Conservation (phyloP, 2,888 invertebrate genomes). For the Drosophila setosimentum region DNA sequence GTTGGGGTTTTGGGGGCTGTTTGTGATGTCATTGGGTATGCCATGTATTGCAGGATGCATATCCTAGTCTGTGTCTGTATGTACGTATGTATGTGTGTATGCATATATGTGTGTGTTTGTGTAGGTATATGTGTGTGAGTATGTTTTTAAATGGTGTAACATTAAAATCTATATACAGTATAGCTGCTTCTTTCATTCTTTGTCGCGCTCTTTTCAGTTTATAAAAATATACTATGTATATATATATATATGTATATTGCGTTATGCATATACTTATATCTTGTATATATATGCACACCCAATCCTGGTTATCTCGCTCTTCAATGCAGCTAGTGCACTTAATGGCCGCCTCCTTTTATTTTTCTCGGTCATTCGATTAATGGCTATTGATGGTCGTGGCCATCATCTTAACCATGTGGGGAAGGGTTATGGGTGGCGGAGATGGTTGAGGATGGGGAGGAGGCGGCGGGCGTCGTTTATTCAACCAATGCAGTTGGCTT, state of each 20-base stretch:
- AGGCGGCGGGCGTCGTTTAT: slow-evolving; percentile 36
- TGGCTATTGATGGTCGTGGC: slow-evolving; percentile 4
- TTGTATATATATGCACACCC: slow-evolving; percentile 8
- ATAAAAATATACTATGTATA: slow-evolving; percentile 44
- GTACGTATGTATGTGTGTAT: not conserved
- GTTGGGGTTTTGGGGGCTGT: not conserved
- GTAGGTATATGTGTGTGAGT: not conserved
- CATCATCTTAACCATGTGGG: not conserved
- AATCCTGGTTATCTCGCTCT: slow-evolving; percentile 29
- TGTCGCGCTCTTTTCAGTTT: slow-evolving; percentile 4
- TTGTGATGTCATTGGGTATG: not conserved
- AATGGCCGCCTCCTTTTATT: not conserved
- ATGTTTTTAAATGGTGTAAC: slow-evolving; percentile 22
- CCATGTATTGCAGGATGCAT: not conserved
- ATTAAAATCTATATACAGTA: slow-evolving; percentile 45
- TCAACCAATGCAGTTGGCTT: slow-evolving; percentile 77
- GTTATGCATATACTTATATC: not conserved
- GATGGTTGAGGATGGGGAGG: not conserved
- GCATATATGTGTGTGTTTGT: not conserved
- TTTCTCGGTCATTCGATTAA: slow-evolving; percentile 21
- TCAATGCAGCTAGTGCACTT: slow-evolving; percentile 37
- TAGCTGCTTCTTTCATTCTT: slow-evolving; percentile 13
- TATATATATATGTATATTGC: not conserved
- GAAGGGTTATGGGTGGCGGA: not conserved
- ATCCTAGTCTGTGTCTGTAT: not conserved